Base-by-base conservation (phyloP, 1,140 invertebrate genomes). In the Helicoverpa armigera region DNA sequence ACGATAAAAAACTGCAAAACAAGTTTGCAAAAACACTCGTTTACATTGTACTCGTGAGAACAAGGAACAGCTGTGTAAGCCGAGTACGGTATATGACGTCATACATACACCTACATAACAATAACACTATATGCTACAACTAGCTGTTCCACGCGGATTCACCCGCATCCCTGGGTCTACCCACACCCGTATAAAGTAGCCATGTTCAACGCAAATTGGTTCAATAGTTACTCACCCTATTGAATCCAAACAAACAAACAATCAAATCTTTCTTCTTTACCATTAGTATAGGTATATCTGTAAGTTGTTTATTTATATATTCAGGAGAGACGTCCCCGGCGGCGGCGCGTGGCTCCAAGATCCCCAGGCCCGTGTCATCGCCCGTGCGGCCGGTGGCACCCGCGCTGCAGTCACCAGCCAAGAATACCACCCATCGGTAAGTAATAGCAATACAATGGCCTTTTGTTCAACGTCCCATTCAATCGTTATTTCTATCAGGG, bases 311-410 rank as follows among this genome's bases (percentile, higher is more conserved):
- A 29, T 76, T 72, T 5, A 56, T 75, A 3, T 63, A 35, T 80
- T 65, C 86, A 94, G 93, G 92, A 80, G 93, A 94, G 76, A 94
- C 92, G 18, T 94, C 93, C 0, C 93, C 93, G 97, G 94, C 96
- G 96, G 90, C 96, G 97, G 86, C 96, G 89, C 90, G 92, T 35
- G 91, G 92, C 13, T 95, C 95, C 0, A 94, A 94, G 79, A 95
- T 95, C 61, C 95, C 95, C 5, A 85, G 95, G 43, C 95, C 95
- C 3, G 95, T 95, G 76, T 94, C 95, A 7, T 96, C 96, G 54
- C 96, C 95, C 23, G 94, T 96, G 12, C 94, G 95, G 82, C 96
- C 96, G 3, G 95, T 95, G 5, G 93, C 94, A 61, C 92, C 93
- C 11, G 51, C 85, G 10, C 69, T 93, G 16, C 87, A 90, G n/a